Percentiles rank a stretch among this genome's conserved stretches.
These are phyloP conservation scores for Stegana nigrithorax DNA, from an alignment of 2,888 invertebrate genomes.

Conservation along the genomic window DNA sequence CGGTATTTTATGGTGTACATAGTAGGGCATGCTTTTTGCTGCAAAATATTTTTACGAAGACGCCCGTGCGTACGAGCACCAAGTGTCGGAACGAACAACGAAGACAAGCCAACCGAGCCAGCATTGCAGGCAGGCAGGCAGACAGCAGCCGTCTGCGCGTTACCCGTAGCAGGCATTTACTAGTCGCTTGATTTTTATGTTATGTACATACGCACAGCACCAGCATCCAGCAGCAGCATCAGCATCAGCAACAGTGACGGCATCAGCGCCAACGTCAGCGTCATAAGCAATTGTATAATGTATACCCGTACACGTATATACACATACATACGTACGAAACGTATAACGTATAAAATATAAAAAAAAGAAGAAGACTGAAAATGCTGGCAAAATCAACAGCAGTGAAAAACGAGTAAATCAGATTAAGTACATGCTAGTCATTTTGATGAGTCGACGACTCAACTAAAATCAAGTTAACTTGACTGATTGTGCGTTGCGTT, in stretches of 20 bases:
- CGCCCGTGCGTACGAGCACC: slow-evolving; percentile 5
- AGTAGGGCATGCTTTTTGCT: slow-evolving; percentile 22
- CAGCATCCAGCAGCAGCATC: too few species aligned
- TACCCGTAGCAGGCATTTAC: neutral
- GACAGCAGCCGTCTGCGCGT: neutral
- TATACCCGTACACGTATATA: neutral
- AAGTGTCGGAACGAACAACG: neutral
- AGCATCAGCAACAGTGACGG: too few species aligned
- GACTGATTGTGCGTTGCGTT: neutral
- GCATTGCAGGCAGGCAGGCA: neutral
- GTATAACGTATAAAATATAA: too few species aligned
- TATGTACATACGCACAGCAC: neutral
- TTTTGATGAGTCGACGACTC: slow-evolving; percentile 50
- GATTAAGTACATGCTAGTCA: slow-evolving; percentile 61
- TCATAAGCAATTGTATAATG: too few species aligned
- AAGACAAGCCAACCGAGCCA: neutral
- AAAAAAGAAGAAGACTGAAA: too few species aligned
- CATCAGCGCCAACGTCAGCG: neutral
- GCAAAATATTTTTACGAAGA: neutral
- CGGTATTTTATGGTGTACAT: slow-evolving; percentile 58
- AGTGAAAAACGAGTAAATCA: slow-evolving; percentile 51
- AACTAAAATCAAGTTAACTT: neutral
- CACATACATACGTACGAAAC: too few species aligned
- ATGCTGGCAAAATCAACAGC: slow-evolving; percentile 1
- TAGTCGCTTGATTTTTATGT: slow-evolving; percentile 2